Evolutionary conservation across 2,888 invertebrate species (phyloP).

Genomic region (Pseudolycoriella hygida): DNA sequence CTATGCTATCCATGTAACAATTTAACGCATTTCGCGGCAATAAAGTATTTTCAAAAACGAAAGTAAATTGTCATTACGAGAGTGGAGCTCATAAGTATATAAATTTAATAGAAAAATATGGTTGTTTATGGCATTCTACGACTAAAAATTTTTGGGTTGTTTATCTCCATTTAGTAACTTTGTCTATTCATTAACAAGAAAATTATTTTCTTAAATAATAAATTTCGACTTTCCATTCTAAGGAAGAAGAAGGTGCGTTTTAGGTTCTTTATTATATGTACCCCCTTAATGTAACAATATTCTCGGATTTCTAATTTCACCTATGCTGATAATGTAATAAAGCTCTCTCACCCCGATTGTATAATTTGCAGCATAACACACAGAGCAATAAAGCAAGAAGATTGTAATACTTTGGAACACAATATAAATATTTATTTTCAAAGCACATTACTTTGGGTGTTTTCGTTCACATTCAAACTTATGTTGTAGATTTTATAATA

Average conservation of each 20-base stretch:
- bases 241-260: not conserved
- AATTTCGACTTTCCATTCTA: not conserved
- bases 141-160: not conserved
- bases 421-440: slow-evolving; percentile 4
- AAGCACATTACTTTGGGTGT: slow-evolving; percentile 1
- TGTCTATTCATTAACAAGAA: slow-evolving; percentile 4
- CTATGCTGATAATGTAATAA: not conserved
- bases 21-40: not conserved
- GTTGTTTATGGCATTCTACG: too few species aligned
- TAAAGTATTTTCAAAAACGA: slow-evolving; percentile 1
- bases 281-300: not conserved
- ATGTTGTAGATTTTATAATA: too few species aligned
- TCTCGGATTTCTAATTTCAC: not conserved
- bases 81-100: too few species aligned
- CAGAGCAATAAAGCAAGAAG: slow-evolving; percentile 1
- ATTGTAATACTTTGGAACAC: not conserved
- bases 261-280: not conserved
- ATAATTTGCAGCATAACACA: not conserved
- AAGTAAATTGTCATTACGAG: not conserved
- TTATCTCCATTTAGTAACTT: slow-evolving; percentile 3
- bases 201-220: slow-evolving; percentile 3
- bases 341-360: not conserved
- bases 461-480: too few species aligned
- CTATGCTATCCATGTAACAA: not conserved
- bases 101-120: too few species aligned